These are phyloP conservation scores for Toxotes lorentzi DNA, from an alignment of 2,797 vertebrate genomes.

Conservation along the genomic window DNA sequence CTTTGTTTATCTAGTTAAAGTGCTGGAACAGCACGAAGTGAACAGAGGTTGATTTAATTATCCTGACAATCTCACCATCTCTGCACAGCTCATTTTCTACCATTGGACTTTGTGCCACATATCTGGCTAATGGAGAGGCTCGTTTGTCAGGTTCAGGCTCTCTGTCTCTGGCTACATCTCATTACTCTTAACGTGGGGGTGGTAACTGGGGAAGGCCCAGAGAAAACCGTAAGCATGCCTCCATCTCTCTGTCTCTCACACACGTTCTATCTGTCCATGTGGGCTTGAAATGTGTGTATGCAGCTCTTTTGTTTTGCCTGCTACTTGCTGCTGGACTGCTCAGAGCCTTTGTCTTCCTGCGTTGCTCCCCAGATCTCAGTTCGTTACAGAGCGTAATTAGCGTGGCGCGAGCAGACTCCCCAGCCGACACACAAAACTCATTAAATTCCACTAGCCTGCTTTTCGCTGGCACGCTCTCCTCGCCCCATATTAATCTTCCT, in stretches of 20 bases:
- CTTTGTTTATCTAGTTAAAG: constrained; percentile 65
- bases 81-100: constrained; percentile 54
- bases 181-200: constrained; percentile 63
- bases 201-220: constrained; percentile 39
- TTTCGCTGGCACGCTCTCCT: constrained; percentile 71
- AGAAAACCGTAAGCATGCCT: constrained; percentile 38
- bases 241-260: constrained; percentile 44
- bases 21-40: constrained; percentile 57
- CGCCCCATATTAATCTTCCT: constrained; percentile 79
- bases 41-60: constrained; percentile 73
- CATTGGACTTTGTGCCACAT: constrained; percentile 27
- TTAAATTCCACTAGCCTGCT: constrained; percentile 82
- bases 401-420: constrained; percentile 74
- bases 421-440: constrained; percentile 81
- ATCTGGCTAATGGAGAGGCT: constrained; percentile 60
- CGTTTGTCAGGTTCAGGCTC: constrained; percentile 58
- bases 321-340: constrained; percentile 67
- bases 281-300: constrained; percentile 65
- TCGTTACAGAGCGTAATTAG: constrained; percentile 83
- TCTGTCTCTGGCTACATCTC: constrained; percentile 61
- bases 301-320: constrained; percentile 70
- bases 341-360: constrained; percentile 75
- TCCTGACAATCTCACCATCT: constrained; percentile 49
- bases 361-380: constrained; percentile 78
- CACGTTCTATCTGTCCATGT: constrained; percentile 34